Evolutionary conservation across 1,140 invertebrate species (phyloP).

Genomic region (Andrena cerasifolii): DNA sequence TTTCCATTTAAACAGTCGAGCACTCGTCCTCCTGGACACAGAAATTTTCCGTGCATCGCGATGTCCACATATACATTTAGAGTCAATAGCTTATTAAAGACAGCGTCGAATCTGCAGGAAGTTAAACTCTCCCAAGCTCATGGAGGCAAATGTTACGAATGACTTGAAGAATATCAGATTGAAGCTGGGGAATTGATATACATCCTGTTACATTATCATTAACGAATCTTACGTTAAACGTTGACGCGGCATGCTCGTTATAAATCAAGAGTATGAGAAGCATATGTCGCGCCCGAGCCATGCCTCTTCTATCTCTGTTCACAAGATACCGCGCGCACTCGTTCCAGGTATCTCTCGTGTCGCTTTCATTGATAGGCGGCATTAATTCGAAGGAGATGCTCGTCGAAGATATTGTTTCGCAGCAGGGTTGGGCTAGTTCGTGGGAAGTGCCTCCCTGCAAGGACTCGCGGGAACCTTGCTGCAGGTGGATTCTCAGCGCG

Average conservation of each 20-base stretch:
- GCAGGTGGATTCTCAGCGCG: constrained; percentile 55
- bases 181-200: background rate
- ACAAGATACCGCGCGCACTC: background rate
- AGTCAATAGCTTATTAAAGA: too few species aligned
- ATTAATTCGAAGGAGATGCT: constrained; percentile 1
- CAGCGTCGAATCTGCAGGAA: too few species aligned
- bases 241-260: background rate
- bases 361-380: constrained; percentile 33
- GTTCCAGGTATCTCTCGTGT: background rate
- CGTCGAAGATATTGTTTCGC: constrained; percentile 31
- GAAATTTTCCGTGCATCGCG: background rate
- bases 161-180: background rate
- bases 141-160: too few species aligned
- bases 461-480: constrained; percentile 57
- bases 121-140: too few species aligned
- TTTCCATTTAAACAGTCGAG: background rate
- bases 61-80: too few species aligned
- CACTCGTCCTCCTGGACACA: background rate
- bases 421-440: constrained; percentile 30
- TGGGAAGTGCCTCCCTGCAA: constrained; percentile 48
- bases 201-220: background rate
- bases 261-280: background rate
- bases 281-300: background rate
- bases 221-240: background rate
- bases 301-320: background rate